Evolutionary conservation across 2,888 invertebrate species (phyloP).

Genomic region (Ectemnius lituratus): DNA sequence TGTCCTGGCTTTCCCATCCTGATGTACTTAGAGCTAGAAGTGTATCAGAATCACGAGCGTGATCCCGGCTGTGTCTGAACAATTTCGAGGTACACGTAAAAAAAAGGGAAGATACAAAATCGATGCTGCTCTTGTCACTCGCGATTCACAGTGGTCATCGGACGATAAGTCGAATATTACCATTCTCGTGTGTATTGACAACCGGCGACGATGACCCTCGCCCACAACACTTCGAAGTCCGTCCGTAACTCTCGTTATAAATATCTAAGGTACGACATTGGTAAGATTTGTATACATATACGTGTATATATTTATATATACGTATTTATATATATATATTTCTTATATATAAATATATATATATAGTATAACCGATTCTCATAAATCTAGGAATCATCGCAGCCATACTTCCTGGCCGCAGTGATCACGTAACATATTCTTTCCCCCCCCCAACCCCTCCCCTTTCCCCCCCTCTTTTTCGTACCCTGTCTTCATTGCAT

Average conservation of each 20-base stretch:
- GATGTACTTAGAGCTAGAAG: conserved; percentile 43
- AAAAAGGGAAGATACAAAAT: conserved; percentile 56
- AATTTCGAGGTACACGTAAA: conserved; percentile 53
- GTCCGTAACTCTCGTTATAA: conserved; percentile 39
- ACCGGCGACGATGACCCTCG: conserved; percentile 27
- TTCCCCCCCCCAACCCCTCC: no score
- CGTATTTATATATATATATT: conserved; percentile 22
- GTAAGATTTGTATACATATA: conserved; percentile 31
- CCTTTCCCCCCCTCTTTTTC: neutral
- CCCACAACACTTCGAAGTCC: conserved; percentile 23
- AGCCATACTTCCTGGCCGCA: conserved; percentile 21
- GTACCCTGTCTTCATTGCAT: conserved; percentile 39
- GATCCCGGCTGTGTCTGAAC: conserved; percentile 47
- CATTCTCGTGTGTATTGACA: conserved; percentile 15
- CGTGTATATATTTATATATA: conserved; percentile 14
- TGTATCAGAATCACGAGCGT: conserved; percentile 43
- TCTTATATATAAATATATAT: conserved; percentile 21
- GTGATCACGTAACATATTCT: conserved; percentile 22
- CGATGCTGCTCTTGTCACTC: conserved; percentile 21
- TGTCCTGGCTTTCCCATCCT: conserved; percentile 49
- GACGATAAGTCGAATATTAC: conserved; percentile 17
- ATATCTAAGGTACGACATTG: conserved; percentile 50
- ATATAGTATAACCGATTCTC: conserved; percentile 38
- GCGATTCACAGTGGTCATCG: conserved; percentile 23
- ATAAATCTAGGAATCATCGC: conserved; percentile 34